These are phyloP conservation scores for Halisarca cf. caerulea DNA, from an alignment of 37 sponge, comb jelly and placozoan species.

Conservation along the genomic window DNA sequence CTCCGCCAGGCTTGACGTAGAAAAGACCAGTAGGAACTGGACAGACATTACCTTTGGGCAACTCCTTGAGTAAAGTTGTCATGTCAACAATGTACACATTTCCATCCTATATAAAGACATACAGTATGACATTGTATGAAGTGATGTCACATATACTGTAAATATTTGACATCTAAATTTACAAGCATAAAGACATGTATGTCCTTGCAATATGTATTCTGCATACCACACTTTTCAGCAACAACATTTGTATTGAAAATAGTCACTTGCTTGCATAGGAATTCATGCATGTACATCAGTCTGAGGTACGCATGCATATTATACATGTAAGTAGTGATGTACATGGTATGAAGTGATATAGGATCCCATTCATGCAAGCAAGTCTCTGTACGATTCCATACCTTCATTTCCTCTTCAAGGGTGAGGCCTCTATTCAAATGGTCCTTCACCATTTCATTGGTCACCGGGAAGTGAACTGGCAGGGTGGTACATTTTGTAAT, in stretches of 20 bases:
- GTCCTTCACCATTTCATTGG: slow-evolving; percentile 49
- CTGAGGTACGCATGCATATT: too few relatives aligned
- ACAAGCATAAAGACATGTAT: too few relatives aligned
- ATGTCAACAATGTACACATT: slow-evolving; percentile 72
- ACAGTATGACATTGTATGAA: too few relatives aligned
- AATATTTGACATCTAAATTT: too few relatives aligned
- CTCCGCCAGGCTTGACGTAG: slow-evolving; percentile 34
- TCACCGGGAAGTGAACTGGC: slow-evolving; percentile 66
- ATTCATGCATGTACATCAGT: too few relatives aligned
- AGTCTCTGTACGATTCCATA: background rate
- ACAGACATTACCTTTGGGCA: slow-evolving; percentile 33
- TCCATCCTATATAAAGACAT: slow-evolving; percentile 57
- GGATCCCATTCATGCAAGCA: too few relatives aligned
- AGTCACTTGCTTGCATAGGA: background rate
- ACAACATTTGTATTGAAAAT: too few relatives aligned
- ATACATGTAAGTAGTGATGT: too few relatives aligned
- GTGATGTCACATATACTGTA: too few relatives aligned
- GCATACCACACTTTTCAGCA: too few relatives aligned
- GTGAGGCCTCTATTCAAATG: slow-evolving; percentile 32
- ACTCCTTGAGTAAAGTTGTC: slow-evolving; percentile 38
- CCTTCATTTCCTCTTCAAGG: slow-evolving; percentile 59
- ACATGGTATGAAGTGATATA: too few relatives aligned
- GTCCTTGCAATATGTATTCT: too few relatives aligned
- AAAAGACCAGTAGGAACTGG: slow-evolving; percentile 66
- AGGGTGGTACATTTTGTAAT: slow-evolving; percentile 38